Base-by-base conservation (phyloP, 2,113 vertebrate genomes). In the Notothenia coriiceps region DNA sequence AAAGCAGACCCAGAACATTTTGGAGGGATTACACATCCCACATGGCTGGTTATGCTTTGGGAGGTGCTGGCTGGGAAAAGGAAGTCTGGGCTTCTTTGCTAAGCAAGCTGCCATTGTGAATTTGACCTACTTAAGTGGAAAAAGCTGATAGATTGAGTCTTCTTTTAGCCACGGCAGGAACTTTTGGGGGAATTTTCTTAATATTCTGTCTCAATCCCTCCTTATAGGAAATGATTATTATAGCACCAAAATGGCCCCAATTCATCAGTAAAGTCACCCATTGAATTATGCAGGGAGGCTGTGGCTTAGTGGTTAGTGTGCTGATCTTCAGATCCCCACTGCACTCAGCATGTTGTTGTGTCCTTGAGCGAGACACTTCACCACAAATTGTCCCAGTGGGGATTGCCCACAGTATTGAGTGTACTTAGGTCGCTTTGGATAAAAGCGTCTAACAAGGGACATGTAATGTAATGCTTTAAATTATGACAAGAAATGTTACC, bases 1-100 rank as follows among this genome's bases (percentile, higher is more conserved):
- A 18, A 72, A 46, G 20, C 20, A 44, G 22, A 52, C 44, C 51
- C 52, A 70, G 55, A 71, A 44, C 68, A 67, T n/a, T 51, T 52
- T 60, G 35, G 20, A 68, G 15, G 62, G 25, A 62, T 59, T 82
- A 44, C 50, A 62, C 61, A 76, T 80, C 40, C 35, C 20, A 49
- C 52, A 8, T n/a, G 62, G 1, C 25, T 49, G 61, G 50, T 5
- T 73, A 43, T 62, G 11, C 63, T 61, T 60, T 20, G 5, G 44
- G 25, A 66, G 50, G 25, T n/a, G 57, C 61, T 49, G 13, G 15
- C 54, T 47, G 9, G 57, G n/a, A 14, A 10, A 22, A 35, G 49
- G 7, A 76, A 20, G 50, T 51, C 43, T 20, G 29, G 9, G 11
- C 50, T 56, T 43, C 33, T 13, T 61, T 61, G 60, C 5, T 54